These are phyloP conservation scores for Glyphotaelius pellucidus DNA, from an alignment of 2,888 invertebrate species.

Conservation along the genomic window DNA sequence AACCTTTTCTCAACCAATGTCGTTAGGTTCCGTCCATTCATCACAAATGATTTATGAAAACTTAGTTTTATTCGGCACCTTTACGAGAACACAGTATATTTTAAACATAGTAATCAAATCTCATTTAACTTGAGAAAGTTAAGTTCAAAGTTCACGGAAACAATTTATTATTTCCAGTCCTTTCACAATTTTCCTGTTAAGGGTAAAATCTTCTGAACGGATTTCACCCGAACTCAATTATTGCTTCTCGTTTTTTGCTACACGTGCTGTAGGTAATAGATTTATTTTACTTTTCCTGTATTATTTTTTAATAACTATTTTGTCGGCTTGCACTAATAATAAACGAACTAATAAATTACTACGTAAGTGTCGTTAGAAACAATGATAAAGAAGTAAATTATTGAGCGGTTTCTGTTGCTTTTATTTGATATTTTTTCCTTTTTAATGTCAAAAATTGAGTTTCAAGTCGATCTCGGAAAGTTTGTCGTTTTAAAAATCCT, in stretches of 20 bases:
- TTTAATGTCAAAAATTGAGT: no score
- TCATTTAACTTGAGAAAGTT: not conserved
- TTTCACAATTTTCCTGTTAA: not conserved
- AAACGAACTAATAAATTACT: not conserved
- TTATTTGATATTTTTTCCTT: no score
- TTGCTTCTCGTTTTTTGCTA: not conserved
- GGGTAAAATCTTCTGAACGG: not conserved
- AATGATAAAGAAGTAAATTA: no score
- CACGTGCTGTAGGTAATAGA: not conserved
- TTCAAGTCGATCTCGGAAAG: no score
- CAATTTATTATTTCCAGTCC: not conserved
- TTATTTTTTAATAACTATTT: no score
- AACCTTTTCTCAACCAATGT: not conserved
- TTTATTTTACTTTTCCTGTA: no score
- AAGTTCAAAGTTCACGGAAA: not conserved
- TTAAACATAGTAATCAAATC: not conserved
- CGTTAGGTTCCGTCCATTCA: not conserved
- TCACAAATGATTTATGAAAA: not conserved
- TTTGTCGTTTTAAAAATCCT: not conserved
- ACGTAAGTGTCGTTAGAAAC: no score
- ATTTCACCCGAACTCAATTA: not conserved
- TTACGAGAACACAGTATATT: not conserved
- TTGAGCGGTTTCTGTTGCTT: no score
- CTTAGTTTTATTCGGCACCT: not conserved
- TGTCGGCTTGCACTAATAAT: no score